Base-by-base conservation (phyloP, 2,888 invertebrate genomes). In the Eurytoma adleriae region DNA sequence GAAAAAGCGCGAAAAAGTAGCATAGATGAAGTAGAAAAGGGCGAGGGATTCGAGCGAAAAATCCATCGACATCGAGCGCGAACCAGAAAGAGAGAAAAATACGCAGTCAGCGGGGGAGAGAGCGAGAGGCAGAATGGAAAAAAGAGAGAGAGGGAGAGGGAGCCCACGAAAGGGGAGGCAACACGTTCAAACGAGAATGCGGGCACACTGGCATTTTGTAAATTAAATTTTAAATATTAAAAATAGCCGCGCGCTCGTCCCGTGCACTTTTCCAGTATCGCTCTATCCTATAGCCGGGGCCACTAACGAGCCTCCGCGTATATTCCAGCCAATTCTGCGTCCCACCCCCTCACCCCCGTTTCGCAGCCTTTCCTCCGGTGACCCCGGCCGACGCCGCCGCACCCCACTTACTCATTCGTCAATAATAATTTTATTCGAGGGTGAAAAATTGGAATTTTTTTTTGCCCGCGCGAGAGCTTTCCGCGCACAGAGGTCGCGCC, bases 151-250 rank as follows among this genome's bases (percentile, higher is more conserved):
- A 24, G 3, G 48, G 68, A 76, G 66, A 57, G n/a, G n/a, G 27
- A 50, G n/a, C 40, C 40, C 40, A 10, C 40, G 40, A 78, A 48
- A 14, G 27, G 57, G 62, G 24, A 13, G 52, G 57, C 67, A 40
- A 72, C 62, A 27, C 69, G 81, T 81, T 83, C 84, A 83, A 84
- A 83, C 82, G 81, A 78, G 78, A 83, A 83, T 82, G 81, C 75
- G 85, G 84, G 86, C 87, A 85, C 86, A 85, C 86, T 86, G 88
- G 90, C 90, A 90, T 90, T 90, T 90, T 90, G 89, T 90, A 90
- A 90, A 90, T 90, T 89, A 90, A 90, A 90, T 90, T 90, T 90
- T 90, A 90, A 90, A 90, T 90, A 90, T 90, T 90, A 89, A 90
- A 90, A 90, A 90, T 89, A 88, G 89, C 88, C 87, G 85, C 85